Evolutionary conservation across 2,113 vertebrate species (phyloP).

Genomic region (Beaufortia kweichowensis): DNA sequence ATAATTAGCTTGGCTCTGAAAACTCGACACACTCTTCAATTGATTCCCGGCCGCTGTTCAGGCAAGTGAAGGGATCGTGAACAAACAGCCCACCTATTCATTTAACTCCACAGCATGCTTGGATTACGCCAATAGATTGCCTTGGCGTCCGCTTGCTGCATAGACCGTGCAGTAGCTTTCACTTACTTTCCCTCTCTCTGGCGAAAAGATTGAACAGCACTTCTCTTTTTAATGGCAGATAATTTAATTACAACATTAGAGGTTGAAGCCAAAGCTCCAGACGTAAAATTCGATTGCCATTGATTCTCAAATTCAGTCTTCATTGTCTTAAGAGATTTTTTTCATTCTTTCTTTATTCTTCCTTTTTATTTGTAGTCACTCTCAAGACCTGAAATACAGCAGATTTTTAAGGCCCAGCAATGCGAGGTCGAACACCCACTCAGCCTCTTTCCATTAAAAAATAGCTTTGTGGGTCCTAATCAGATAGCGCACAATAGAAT

Average conservation of each 20-base stretch:
- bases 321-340: slow-evolving; percentile 42
- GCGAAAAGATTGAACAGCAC: neutral
- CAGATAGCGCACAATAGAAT: slow-evolving; percentile 24
- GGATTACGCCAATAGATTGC: neutral
- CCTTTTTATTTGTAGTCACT: slow-evolving; percentile 64
- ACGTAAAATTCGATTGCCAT: slow-evolving; percentile 56
- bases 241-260: slow-evolving; percentile 52
- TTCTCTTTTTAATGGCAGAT: slow-evolving; percentile 40
- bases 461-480: slow-evolving; percentile 44
- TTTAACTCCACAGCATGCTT: neutral
- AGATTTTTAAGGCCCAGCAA: neutral
- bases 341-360: slow-evolving; percentile 21
- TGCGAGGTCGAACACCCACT: neutral
- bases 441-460: slow-evolving; percentile 32
- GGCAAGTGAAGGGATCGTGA: neutral
- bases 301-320: slow-evolving; percentile 51
- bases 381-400: slow-evolving; percentile 35
- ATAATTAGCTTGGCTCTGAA: slow-evolving; percentile 6
- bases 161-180: neutral
- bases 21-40: slow-evolving; percentile 10
- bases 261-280: slow-evolving; percentile 28
- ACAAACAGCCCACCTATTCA: slow-evolving; percentile 13
- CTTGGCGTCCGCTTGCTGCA: neutral
- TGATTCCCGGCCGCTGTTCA: neutral
- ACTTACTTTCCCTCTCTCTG: neutral